Conservation (phyloP, 2,888 invertebrate species). For the Brenthis ino region DNA sequence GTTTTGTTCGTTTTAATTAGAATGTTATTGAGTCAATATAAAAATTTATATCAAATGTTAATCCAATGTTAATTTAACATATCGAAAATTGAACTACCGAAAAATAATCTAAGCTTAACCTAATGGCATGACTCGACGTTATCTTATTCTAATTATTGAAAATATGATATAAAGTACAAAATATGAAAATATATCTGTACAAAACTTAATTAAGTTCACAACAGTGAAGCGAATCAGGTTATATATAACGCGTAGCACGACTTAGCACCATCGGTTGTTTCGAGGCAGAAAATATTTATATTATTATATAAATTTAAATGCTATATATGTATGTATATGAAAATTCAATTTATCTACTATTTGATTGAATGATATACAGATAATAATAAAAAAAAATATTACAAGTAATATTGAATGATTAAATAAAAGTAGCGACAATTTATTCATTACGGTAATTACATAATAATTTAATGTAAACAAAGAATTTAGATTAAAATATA, state of each 20-base stretch:
- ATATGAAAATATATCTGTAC: constrained; percentile 61
- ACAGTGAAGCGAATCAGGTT: constrained; percentile 64
- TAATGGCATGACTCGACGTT: constrained; percentile 80
- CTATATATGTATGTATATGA: not conserved
- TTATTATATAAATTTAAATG: not conserved
- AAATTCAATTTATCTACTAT: constrained; percentile 18
- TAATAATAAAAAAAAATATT: not conserved
- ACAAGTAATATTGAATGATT: not conserved
- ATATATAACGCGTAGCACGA: constrained; percentile 77
- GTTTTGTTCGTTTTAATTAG: too few species aligned
- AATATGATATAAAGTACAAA: constrained; percentile 51
- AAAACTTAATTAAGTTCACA: constrained; percentile 67
- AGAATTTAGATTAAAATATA: too few species aligned
- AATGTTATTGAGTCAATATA: too few species aligned
- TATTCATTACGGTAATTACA: not conserved
- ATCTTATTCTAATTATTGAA: constrained; percentile 61
- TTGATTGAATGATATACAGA: constrained; percentile 20
- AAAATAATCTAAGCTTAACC: constrained; percentile 56
- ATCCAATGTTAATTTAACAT: not conserved
- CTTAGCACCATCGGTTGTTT: constrained; percentile 72
- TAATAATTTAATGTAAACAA: too few species aligned
- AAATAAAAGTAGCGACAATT: not conserved
- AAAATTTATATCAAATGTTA: too few species aligned
- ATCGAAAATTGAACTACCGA: constrained; percentile 16
- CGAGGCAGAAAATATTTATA: constrained; percentile 39